Evolutionary conservation across 2,113 vertebrate genomes (phyloP), one percentile per base, ranked within the genome.

Genomic region (Glaucomys volans): DNA sequence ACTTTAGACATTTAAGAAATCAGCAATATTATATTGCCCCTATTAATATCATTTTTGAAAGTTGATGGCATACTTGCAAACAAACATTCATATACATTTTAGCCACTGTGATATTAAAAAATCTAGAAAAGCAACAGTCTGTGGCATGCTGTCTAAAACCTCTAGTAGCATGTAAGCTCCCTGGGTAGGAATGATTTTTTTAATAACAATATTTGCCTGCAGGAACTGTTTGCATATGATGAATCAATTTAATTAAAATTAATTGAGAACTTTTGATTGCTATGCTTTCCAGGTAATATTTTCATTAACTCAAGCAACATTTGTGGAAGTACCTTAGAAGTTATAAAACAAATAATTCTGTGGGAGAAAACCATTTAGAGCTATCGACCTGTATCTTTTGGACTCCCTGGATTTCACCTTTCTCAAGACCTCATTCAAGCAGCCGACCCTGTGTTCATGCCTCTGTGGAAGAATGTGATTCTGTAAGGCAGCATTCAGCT

Each of bases 291-390:
- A 91, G 50, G 71, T n/a, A 44, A 12, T 35, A 84, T 28, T 91
- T 79, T 67, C 14, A 89, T 71, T 44, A 94, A 82, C 28, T 82
- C 91, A 76, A 91, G 42, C 76, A 57, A 52, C 76, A 35, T 77
- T 81, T 84, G 37, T 54, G 9, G 66, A 76, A 81, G 24, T 71
- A 74, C 40, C 95, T 79, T 44, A 52, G 64, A 62, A 81, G 64
- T 88, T 62, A 76, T 42, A 75, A 42, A 64, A 66, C 12, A 35
- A 64, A 57, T 88, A 11, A 5, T 69, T 74, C 69, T 47, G 11
- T 40, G 1, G 42, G 30, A 79, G 50, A 72, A 86, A 37, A 86
- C 50, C 37, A 40, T 74, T 67, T 83, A 37, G 47, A 50, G 28
- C 77, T 77, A 30, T 93, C 40, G 24, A 64, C 16, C 20, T 85